Conservation (phyloP, 2,888 invertebrate genomes). For the Callyntrura sp. region DNA sequence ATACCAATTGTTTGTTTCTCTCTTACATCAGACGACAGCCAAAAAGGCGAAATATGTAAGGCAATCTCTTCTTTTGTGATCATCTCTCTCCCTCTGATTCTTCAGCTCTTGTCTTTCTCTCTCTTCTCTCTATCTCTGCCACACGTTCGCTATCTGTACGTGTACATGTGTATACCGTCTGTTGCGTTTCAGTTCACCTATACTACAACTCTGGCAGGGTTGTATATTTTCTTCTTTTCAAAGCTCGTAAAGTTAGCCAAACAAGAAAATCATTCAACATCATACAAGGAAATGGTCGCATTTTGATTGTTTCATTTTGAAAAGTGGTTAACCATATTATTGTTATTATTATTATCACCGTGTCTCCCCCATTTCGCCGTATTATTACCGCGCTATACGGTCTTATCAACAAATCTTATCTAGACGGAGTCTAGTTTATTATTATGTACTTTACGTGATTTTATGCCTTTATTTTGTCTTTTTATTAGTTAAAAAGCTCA, state of each 20-base stretch:
- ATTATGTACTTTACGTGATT: slow-evolving; percentile 72
- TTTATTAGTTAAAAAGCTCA: slow-evolving; percentile 44
- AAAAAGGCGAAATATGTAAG: slow-evolving; percentile 51
- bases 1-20: slow-evolving; percentile 34
- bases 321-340: slow-evolving; percentile 69
- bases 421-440: slow-evolving; percentile 53
- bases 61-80: slow-evolving; percentile 4
- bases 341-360: background rate
- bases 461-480: slow-evolving; percentile 60
- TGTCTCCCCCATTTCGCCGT: slow-evolving; percentile 25
- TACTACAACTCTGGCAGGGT: slow-evolving; percentile 30
- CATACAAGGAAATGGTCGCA: slow-evolving; percentile 76
- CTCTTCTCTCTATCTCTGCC: background rate
- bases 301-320: slow-evolving; percentile 73
- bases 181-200: background rate
- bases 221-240: slow-evolving; percentile 65
- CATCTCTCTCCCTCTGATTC: background rate
- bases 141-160: no score
- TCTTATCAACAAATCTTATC: slow-evolving; percentile 55
- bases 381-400: background rate
- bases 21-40: slow-evolving; percentile 26
- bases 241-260: slow-evolving; percentile 77
- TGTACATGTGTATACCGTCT: background rate
- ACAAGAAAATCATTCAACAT: slow-evolving; percentile 77
- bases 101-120: background rate